A percentile compares a stretch with the other conserved stretches of the same genome.
These are phyloP conservation scores for Halichoerus grypus DNA, from an alignment of 2,113 vertebrate genomes.

Conservation along the genomic window DNA sequence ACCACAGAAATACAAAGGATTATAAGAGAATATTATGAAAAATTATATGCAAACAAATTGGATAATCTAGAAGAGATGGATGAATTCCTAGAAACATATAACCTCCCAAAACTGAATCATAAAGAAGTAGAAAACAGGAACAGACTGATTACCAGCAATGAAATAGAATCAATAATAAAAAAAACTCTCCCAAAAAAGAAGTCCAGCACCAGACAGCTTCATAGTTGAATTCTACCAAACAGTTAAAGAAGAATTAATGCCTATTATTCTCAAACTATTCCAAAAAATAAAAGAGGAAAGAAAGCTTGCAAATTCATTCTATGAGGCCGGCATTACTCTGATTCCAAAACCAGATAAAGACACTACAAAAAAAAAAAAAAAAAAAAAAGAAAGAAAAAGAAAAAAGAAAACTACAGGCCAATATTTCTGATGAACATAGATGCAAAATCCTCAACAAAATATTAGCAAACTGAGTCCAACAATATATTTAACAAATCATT, in stretches of 20 bases:
- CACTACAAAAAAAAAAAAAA: too few relatives aligned
- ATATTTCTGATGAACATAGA: too few relatives aligned
- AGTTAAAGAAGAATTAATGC: not conserved
- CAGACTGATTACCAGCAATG: not conserved
- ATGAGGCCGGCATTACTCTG: too few relatives aligned
- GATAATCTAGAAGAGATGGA: not conserved
- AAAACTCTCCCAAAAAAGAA: not conserved
- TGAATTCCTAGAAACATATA: not conserved
- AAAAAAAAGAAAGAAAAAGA: too few relatives aligned
- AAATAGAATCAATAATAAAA: not conserved
- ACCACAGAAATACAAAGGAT: not conserved
- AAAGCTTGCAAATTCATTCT: too few relatives aligned
- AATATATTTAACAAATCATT: too few relatives aligned
- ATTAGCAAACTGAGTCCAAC: too few relatives aligned
- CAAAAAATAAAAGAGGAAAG: too few relatives aligned
- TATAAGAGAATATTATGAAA: not conserved
- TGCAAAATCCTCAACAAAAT: too few relatives aligned
- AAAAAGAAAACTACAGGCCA: too few relatives aligned
- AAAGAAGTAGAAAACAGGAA: not conserved
- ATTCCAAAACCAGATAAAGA: too few relatives aligned
- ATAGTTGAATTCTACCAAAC: not conserved
- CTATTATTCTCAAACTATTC: too few relatives aligned
- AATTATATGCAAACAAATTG: not conserved
- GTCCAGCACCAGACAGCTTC: not conserved
- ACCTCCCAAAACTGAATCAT: not conserved